Evolutionary conservation across 2,888 invertebrate genomes (phyloP).

Genomic region (Nemotelus nigrinus): DNA sequence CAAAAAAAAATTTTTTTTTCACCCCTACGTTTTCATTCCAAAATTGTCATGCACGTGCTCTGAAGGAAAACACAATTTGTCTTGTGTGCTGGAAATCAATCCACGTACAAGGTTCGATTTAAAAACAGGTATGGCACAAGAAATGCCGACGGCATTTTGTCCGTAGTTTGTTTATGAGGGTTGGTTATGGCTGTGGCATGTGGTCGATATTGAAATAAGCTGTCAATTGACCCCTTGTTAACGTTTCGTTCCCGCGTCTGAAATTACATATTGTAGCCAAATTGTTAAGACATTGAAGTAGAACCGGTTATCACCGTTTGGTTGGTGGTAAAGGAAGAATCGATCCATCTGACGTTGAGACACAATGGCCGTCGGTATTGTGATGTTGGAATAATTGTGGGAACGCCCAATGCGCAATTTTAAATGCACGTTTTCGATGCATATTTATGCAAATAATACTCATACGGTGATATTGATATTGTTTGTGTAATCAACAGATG

Average conservation of each 20-base stretch:
- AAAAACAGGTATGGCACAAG: no score
- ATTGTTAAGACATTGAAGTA: slow-evolving; percentile 20
- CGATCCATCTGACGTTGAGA: not conserved
- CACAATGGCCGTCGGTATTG: slow-evolving; percentile 30
- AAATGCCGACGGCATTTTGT: slow-evolving; percentile 32
- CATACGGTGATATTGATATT: not conserved
- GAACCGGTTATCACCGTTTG: slow-evolving; percentile 32
- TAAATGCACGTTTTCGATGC: not conserved
- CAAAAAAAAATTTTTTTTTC: no score
- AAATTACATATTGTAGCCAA: slow-evolving; percentile 12
- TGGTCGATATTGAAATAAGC: not conserved
- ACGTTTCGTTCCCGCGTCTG: slow-evolving; percentile 5
- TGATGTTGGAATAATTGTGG: not conserved
- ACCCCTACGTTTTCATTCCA: no score
- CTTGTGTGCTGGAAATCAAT: no score
- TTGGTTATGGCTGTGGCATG: not conserved
- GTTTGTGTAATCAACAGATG: not conserved
- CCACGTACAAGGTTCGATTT: no score
- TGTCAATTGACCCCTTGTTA: slow-evolving; percentile 40
- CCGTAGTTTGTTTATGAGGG: slow-evolving; percentile 10
- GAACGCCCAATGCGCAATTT: slow-evolving; percentile 13
- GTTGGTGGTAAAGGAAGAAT: not conserved
- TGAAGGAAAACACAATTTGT: no score
- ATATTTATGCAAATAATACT: no score
- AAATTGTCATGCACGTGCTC: no score